Conservation (phyloP, 2,888 invertebrate species). For the Orchesellides sinensis region DNA sequence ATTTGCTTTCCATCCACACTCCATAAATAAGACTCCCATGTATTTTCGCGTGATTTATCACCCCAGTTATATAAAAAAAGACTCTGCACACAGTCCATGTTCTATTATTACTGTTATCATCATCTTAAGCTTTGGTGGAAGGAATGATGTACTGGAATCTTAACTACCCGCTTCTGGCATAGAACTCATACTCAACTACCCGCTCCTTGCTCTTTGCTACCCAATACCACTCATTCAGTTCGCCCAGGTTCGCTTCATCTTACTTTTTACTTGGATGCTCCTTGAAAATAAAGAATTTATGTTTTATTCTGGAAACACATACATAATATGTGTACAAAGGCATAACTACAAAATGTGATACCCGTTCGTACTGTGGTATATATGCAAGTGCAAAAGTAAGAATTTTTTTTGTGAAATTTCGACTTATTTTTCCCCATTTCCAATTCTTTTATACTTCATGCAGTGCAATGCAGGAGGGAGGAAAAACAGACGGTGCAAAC, state of each 20-base stretch:
- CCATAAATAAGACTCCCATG: slow-evolving; percentile 36
- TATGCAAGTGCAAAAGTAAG: slow-evolving; percentile 8
- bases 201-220: slow-evolving; percentile 36
- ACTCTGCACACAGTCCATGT: slow-evolving; percentile 26
- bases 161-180: slow-evolving; percentile 33
- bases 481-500: slow-evolving; percentile 62
- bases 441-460: slow-evolving; percentile 45
- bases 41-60: slow-evolving; percentile 36
- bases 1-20: slow-evolving; percentile 47
- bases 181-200: slow-evolving; percentile 23
- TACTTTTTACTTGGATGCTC: slow-evolving; percentile 28
- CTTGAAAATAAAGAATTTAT: no score
- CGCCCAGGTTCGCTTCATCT: slow-evolving; percentile 3
- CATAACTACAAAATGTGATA: not conserved
- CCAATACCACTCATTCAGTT: not conserved
- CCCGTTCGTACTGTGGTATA: not conserved
- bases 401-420: slow-evolving; percentile 54
- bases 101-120: slow-evolving; percentile 19
- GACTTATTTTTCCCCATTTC: slow-evolving; percentile 54
- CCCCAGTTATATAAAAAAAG: slow-evolving; percentile 1
- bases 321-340: not conserved
- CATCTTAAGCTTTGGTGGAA: not conserved
- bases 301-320: no score
- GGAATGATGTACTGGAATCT: slow-evolving; percentile 29
- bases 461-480: slow-evolving; percentile 39